Evolutionary conservation across 2,113 vertebrate genomes (phyloP).

Genomic region (Lontra canadensis): DNA sequence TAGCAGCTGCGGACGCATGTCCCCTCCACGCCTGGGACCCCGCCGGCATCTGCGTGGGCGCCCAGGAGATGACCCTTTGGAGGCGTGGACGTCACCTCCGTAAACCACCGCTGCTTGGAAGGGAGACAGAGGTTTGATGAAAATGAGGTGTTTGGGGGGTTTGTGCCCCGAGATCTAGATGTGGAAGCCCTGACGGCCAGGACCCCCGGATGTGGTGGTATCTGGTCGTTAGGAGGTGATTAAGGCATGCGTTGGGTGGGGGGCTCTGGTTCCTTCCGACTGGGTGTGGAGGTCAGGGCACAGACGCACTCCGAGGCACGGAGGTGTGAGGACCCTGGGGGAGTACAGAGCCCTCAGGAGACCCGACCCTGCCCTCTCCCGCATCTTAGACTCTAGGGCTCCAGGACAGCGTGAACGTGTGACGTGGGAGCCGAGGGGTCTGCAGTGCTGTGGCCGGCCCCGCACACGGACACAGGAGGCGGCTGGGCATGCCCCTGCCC

Average conservation of each 20-base stretch:
- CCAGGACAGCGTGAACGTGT: rapidly evolving
- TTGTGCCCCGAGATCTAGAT: background rate
- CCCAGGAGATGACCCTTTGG: background rate
- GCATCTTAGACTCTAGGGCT: background rate
- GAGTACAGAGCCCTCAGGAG: background rate
- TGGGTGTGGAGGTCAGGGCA: rapidly evolving
- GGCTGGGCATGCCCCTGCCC: background rate
- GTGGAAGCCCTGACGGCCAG: rapidly evolving
- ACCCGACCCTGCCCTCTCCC: background rate
- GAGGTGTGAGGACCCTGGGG: background rate
- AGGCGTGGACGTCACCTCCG: too few species aligned
- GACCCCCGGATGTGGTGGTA: background rate
- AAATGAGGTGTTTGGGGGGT: background rate
- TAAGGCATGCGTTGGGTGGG: rapidly evolving
- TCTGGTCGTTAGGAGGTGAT: background rate
- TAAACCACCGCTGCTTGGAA: background rate
- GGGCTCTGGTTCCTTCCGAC: too few species aligned
- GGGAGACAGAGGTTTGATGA: background rate
- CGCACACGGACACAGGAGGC: background rate
- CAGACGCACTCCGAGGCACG: background rate
- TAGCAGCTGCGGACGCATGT: background rate
- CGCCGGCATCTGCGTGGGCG: rapidly evolving
- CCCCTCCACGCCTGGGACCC: background rate
- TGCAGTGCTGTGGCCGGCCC: background rate
- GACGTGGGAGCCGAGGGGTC: background rate